Percentiles rank a stretch among this genome's conserved stretches.
phyloP scores from a whole-genome alignment of 2,797 vertebrate species.

The Choloepus didactylus region DNA sequence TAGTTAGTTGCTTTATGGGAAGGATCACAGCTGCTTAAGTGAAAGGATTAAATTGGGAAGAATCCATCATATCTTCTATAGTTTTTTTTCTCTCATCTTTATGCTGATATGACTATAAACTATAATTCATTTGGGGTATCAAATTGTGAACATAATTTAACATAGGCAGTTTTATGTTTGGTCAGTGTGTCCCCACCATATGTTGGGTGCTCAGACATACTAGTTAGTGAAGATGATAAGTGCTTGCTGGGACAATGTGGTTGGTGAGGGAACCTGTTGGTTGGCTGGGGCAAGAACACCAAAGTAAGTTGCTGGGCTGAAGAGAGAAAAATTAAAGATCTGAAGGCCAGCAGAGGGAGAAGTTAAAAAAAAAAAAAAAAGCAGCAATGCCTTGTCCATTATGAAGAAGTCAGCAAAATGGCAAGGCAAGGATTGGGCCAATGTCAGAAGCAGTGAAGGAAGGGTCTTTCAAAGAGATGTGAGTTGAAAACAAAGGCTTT shows the following conservation, averaged over 20 bases:
- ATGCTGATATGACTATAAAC: background rate
- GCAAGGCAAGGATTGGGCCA: background rate
- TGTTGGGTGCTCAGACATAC: background rate
- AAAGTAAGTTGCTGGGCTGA: background rate
- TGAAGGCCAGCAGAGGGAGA: background rate
- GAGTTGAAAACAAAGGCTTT: background rate
- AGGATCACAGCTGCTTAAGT: background rate
- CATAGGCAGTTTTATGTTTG: background rate
- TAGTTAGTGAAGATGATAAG: background rate
- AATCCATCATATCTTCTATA: background rate
- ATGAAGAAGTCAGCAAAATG: background rate
- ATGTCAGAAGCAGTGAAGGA: background rate
- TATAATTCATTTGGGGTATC: background rate
- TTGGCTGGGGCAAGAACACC: background rate
- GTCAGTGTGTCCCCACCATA: background rate
- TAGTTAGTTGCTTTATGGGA: background rate
- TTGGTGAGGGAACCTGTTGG: background rate
- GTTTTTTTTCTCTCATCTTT: background rate
- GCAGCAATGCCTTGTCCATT: background rate
- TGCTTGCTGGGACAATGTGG: background rate
- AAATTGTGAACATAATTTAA: slow-evolving; percentile 6
- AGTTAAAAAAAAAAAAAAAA: background rate
- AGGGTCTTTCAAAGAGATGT: background rate
- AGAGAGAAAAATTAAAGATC: background rate
- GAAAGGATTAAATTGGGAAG: background rate